These are phyloP conservation scores for Bombus confusus DNA, from an alignment of 1,140 invertebrate genomes.

Conservation along the genomic window DNA sequence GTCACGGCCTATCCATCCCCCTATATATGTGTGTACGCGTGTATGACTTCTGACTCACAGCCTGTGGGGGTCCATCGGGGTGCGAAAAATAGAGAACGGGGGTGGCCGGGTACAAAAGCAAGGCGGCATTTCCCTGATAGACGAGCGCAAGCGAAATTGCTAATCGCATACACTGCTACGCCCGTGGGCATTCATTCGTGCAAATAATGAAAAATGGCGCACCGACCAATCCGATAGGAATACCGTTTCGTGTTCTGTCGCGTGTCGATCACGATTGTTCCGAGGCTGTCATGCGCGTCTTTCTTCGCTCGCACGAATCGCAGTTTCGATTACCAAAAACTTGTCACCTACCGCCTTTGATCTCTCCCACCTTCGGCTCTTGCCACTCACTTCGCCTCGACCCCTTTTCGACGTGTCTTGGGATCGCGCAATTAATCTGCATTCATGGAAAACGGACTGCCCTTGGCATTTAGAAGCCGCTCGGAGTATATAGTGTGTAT, in stretches of 20 bases:
- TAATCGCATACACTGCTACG: slow-evolving; percentile 21
- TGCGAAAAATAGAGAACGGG: slow-evolving; percentile 55
- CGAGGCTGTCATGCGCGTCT: not conserved
- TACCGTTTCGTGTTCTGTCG: not conserved
- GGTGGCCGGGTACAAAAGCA: slow-evolving; percentile 32
- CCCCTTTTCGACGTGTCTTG: not conserved
- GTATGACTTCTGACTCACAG: slow-evolving; percentile 65
- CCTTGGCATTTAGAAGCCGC: not conserved
- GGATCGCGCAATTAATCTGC: slow-evolving; percentile 22
- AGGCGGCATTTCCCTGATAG: slow-evolving; percentile 30
- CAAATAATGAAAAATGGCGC: slow-evolving; percentile 28
- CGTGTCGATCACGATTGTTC: slow-evolving; percentile 10
- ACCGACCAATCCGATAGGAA: too few relatives aligned
- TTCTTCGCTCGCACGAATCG: not conserved
- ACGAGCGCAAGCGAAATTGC: slow-evolving; percentile 23
- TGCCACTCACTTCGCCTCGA: too few relatives aligned
- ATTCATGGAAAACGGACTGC: not conserved
- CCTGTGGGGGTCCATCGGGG: slow-evolving; percentile 39
- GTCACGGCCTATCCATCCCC: not conserved
- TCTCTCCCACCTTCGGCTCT: not conserved
- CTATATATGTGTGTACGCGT: slow-evolving; percentile 9
- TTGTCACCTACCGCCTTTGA: not conserved
- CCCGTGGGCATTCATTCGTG: slow-evolving; percentile 12
- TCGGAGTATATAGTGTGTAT: not conserved
- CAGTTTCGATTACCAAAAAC: slow-evolving; percentile 12